These are phyloP conservation scores for Chymomyza caudatula DNA, from an alignment of 2,888 invertebrate genomes.

Conservation along the genomic window DNA sequence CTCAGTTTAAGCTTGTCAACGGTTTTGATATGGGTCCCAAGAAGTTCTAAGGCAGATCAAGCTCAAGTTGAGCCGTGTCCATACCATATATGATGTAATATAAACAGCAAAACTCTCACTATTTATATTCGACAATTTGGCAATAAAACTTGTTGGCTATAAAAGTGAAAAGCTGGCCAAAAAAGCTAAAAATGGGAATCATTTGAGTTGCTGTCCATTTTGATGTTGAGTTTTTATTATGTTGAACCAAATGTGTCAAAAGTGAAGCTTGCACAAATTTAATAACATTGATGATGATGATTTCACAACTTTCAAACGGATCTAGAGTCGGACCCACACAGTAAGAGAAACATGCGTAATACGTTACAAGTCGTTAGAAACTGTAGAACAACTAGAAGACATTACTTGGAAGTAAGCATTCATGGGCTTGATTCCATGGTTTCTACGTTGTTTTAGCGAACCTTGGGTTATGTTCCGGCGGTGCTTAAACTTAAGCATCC, in stretches of 20 bases:
- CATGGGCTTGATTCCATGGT: no score
- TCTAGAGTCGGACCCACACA: background rate
- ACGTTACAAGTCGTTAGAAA: no score
- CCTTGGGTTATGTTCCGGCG: no score
- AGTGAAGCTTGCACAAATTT: conserved; percentile 34
- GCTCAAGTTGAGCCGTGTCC: background rate
- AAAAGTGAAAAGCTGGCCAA: background rate
- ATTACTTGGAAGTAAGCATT: no score
- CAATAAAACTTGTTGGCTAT: background rate
- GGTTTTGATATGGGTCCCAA: background rate
- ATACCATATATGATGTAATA: background rate
- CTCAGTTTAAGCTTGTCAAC: background rate
- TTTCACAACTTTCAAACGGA: conserved; percentile 23
- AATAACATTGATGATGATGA: conserved; percentile 23
- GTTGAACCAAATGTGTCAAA: conserved; percentile 32
- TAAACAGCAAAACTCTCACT: background rate
- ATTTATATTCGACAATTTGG: background rate
- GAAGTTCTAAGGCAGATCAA: background rate
- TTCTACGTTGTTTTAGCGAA: no score
- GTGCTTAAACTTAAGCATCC: no score
- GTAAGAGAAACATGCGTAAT: background rate
- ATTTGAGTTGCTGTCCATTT: background rate
- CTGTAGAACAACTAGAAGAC: background rate
- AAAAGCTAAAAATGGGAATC: background rate
- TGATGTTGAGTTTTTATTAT: background rate